Evolutionary conservation across 1,140 invertebrate genomes (phyloP), one percentile per base, ranked within the genome.

Genomic region (Brachystomella parvula): DNA sequence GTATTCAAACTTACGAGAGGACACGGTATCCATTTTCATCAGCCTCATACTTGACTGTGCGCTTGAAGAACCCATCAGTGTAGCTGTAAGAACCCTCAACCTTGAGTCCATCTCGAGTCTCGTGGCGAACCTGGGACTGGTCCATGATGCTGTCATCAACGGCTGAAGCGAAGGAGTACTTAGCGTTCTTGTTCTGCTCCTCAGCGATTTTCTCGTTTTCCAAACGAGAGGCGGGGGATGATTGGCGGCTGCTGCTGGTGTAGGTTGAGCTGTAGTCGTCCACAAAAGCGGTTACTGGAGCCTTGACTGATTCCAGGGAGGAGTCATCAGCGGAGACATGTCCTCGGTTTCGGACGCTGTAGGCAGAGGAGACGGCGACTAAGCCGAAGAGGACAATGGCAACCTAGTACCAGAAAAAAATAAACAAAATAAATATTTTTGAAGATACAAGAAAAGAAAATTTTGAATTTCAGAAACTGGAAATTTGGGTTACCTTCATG

Each of bases 1-100:
- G 12, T 15, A 15, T 39, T 53, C 30, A 26, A 24, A 77, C 77
- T 79, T 75, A 82, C 81, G 74, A 79, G 2, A 80, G 69, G 26
- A 84, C 79, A 70, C 82, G 75, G 75, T 83, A 84, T 64, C 83
- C 83, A 64, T 82, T 78, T 73, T 83, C 78, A 74, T 84, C 83
- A 72, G 83, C 83, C 59, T 78, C 79, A 70, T 84, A 84, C 30
- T 66, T 74, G 0, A 83, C 79, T 6, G 76, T 82, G n/a, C 82
- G 76, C 63, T 75, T 75, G 66, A 80, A 79, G 68, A 74, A 83
- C 2, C 83, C 83, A 75, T 85, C 83, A 62, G 77, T 79, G 74
- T 84, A 85, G 26, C 79, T 79, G 71, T 84, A 84, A 47, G 75
- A 75, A 3, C 83, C 83, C 0, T 35, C 12, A 57, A 71, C 76